These are phyloP conservation scores for Gallinago media DNA, from an alignment of 2,113 vertebrate species.

Conservation along the genomic window DNA sequence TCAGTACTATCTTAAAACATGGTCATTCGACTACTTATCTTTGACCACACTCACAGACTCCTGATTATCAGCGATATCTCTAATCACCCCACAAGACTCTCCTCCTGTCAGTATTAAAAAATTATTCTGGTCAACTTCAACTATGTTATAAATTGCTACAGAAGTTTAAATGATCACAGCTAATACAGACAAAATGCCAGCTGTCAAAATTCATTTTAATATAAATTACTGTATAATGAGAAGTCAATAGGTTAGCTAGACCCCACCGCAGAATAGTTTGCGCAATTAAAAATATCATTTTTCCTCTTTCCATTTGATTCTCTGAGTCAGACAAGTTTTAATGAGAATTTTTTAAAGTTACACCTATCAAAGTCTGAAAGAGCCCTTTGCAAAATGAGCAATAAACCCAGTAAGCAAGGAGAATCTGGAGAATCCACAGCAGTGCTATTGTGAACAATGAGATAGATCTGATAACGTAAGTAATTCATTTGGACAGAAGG, in stretches of 20 bases:
- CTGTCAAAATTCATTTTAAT: constrained; percentile 25
- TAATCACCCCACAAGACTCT: not conserved
- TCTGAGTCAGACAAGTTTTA: not conserved
- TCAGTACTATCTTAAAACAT: not conserved
- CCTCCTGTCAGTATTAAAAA: not conserved
- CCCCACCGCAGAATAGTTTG: not conserved
- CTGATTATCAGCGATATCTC: not conserved
- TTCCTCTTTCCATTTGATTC: not conserved
- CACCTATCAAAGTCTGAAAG: not conserved
- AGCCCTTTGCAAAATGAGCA: not conserved
- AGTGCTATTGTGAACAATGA: not conserved
- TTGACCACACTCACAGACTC: fast-evolving
- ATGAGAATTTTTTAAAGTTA: not conserved
- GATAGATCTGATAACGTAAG: constrained; percentile 18
- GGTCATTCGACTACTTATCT: not conserved
- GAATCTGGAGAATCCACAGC: not conserved
- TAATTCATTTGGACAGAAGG: constrained; percentile 62
- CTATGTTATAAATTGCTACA: not conserved
- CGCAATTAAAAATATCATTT: constrained; percentile 4
- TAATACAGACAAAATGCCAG: constrained; percentile 30
- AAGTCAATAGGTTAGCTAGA: constrained; percentile 4
- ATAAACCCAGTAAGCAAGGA: not conserved
- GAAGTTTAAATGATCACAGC: not conserved
- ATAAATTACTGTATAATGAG: not conserved
- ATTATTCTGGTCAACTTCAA: not conserved